Evolutionary conservation across 2,797 vertebrate species (phyloP), one percentile per base, ranked within the genome.

Genomic region (Hybognathus amarus): DNA sequence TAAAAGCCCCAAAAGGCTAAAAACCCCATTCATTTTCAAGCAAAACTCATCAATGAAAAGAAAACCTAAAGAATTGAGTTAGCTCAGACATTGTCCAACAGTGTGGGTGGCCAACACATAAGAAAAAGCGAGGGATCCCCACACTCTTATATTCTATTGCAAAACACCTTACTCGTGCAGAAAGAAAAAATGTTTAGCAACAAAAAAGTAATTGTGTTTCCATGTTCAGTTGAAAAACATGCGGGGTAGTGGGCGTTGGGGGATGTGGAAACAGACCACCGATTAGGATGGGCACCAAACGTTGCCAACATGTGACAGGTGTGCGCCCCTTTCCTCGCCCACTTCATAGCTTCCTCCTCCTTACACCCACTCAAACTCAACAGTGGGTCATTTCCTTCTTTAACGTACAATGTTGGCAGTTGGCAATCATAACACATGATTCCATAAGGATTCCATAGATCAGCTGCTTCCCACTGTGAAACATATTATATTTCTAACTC

Each of bases 291-390:
- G 54, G 69, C 74, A 82, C 81, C 76, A 79, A 67, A 70, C 69
- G 17, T 64, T 83, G 86, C 69, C 83, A 87, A 85, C 67, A 81
- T 70, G 61, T 67, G 80, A 85, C 83, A 87, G 88, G 87, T 89
- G 87, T 79, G 54, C 5, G 45, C 69, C 52, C 12, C 52, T 63
- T 67, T 33, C 75, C 69, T 63, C 47, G 33, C 79, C 66, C n/a
- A 56, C 74, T 63, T 61, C 50, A 73, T 20, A 6, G 12, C 45
- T 42, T 38, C 56, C 56, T 42, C 47, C 69, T 8, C 15, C 67
- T 63, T 68, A 68, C 71, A 83, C 63, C 63, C 70, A 66, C 79
- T 40, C 10, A 82, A 75, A 45, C 45, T n/a, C 47, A 59, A 45
- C 67, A 73, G 47, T 59, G 59, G 70, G 80, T 56, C 24, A 33